phyloP scores from a whole-genome alignment of 23 tunicate species.

The Styela clava region DNA sequence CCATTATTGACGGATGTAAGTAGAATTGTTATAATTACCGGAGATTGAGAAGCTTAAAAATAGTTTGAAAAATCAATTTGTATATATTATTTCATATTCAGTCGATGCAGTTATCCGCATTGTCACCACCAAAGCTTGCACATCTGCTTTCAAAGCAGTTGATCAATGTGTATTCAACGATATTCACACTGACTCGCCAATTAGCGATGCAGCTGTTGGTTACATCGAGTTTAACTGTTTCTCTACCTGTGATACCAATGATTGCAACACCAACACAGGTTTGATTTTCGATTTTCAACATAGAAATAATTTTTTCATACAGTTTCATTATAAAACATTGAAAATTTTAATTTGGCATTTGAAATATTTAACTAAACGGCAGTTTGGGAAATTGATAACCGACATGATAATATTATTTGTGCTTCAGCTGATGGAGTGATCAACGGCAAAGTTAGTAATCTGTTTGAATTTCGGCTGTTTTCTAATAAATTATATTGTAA shows the following conservation, averaged over 20 bases:
- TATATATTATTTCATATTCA: neutral
- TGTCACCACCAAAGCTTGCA: neutral
- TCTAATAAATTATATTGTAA: no score
- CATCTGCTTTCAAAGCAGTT: neutral
- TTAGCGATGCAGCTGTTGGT: neutral
- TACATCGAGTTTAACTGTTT: neutral
- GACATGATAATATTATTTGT: no score
- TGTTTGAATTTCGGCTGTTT: no score
- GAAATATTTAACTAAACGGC: no score
- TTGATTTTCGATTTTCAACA: no score
- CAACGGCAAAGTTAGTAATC: slow-evolving; percentile 33
- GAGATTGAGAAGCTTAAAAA: no score
- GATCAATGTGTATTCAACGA: neutral
- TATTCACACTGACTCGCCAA: neutral
- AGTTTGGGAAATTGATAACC: no score
- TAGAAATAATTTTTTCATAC: no score
- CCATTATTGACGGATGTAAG: neutral
- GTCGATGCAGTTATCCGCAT: neutral
- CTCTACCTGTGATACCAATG: neutral
- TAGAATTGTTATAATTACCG: neutral
- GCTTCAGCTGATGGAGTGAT: slow-evolving; percentile 34
- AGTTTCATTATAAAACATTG: no score
- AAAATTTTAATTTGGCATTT: no score
- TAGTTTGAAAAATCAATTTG: no score
- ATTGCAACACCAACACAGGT: neutral